phyloP scores from a whole-genome alignment of 2,888 invertebrate genomes.

The Pristionchus arcanus region DNA sequence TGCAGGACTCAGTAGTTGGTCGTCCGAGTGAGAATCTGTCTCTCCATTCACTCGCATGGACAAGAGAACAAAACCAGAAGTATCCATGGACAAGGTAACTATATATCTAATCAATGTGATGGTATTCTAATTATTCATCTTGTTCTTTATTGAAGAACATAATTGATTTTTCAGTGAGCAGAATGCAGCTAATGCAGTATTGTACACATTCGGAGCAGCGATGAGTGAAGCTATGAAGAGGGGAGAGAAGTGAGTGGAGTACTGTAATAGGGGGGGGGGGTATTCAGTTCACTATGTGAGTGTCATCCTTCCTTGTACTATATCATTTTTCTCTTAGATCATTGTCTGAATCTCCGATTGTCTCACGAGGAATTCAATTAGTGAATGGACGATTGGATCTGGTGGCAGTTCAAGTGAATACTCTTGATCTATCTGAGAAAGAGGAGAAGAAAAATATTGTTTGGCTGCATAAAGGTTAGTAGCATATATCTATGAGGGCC shows the following conservation, averaged over 20 bases:
- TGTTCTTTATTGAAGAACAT: not conserved
- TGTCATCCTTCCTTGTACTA: not conserved
- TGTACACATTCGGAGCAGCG: conserved; percentile 75
- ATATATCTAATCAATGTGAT: not conserved
- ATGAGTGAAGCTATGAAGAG: conserved; percentile 71
- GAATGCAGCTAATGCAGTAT: conserved; percentile 76
- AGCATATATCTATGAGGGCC: not conserved
- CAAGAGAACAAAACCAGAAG: conserved; percentile 76
- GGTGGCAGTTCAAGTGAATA: conserved; percentile 76
- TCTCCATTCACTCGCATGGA: conserved; percentile 72
- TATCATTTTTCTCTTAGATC: not conserved
- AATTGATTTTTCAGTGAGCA: conserved; percentile 69
- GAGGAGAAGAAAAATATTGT: conserved; percentile 74
- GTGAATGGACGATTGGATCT: conserved; percentile 76
- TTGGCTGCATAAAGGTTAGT: conserved; percentile 75
- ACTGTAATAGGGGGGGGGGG: not conserved
- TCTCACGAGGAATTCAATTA: conserved; percentile 75
- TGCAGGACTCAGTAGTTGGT: not conserved
- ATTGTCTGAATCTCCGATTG: conserved; percentile 47
- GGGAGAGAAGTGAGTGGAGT: not conserved
- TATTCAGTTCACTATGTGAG: not conserved
- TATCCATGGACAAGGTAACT: conserved; percentile 77
- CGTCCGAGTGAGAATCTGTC: conserved; percentile 9
- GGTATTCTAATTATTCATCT: not conserved
- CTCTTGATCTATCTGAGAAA: conserved; percentile 80